Evolutionary conservation across 1,140 invertebrate genomes (phyloP), one percentile per base, ranked within the genome.

Genomic region (Ditylenchus dipsaci): DNA sequence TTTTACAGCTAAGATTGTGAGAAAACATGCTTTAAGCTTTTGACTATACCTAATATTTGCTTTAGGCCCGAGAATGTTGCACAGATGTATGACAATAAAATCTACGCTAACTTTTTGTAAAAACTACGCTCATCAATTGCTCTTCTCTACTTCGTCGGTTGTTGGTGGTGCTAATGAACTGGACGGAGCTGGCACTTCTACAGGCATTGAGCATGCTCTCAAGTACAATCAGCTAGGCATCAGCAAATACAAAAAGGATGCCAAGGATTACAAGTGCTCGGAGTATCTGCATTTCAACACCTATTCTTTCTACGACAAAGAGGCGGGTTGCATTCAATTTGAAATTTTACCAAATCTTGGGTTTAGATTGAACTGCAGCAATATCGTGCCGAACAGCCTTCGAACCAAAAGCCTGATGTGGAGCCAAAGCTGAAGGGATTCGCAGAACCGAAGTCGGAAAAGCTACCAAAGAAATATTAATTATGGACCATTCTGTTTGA

Each of bases 251-350:
- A 68, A 78, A 45, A 71, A 78, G 63, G 63, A 76, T 45, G 61
- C 62, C 45, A 71, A 75, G 49, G 76, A 78, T 23, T 76, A 76
- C 57, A 76, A 76, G 63, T 76, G 75, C 57, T 33, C 23, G 26
- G 75, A 76, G 21, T 76, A 76, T 57, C 70, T 78, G 1, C n/a
- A 79, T 43, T 78, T 61, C 33, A 76, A 76, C n/a, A 67, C n/a
- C 3, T 67, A 59, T 23, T 76, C 75, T 47, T 76, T 49, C 47
- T 76, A 76, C 45, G 63, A 76, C 49, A 69, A 26, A 17, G 75
- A 76, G 56, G 75, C 7, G 19, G 65, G 13, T 17, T 69, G 21
- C 57, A 60, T 73, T 29, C 15, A 65, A 45, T 43, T n/a, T n/a
- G n/a, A 70, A 7, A 56, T 11, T 30, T 62, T 75, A 66, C n/a